phyloP scores from a whole-genome alignment of 2,888 invertebrate species.

The Erpobdella octoculata region DNA sequence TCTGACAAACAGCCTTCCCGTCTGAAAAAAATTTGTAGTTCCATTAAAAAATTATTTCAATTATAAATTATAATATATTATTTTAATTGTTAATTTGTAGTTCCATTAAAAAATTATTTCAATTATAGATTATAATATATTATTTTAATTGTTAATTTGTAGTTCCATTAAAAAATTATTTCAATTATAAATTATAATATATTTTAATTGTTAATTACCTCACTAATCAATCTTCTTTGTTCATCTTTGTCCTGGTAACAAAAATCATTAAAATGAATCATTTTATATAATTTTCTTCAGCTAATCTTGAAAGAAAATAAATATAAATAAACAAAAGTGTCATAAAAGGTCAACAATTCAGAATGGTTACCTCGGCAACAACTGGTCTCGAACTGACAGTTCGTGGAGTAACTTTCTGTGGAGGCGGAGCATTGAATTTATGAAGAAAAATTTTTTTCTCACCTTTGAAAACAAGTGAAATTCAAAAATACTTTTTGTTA shows the following conservation, averaged over 20 bases:
- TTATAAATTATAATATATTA: conserved; percentile 6
- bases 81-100: not conserved
- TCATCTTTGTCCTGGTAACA: conserved; percentile 20
- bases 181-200: not conserved
- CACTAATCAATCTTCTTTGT: conserved; percentile 41
- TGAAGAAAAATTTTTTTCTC: conserved; percentile 45
- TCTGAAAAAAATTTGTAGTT: no score
- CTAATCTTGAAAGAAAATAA: no score
- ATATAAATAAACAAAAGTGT: no score
- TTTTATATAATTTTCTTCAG: no score
- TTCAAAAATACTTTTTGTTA: conserved; percentile 10
- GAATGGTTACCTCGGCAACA: not conserved
- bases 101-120: not conserved
- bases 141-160: not conserved
- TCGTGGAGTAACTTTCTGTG: not conserved
- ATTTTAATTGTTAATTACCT: conserved; percentile 38
- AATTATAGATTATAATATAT: no score
- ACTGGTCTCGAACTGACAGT: not conserved
- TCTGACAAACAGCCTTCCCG: conserved; percentile 82
- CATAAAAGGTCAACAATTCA: no score
- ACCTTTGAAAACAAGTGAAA: conserved; percentile 35
- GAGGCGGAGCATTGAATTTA: conserved; percentile 34
- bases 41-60: not conserved
- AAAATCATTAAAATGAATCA: not conserved
- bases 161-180: not conserved